A percentile compares a stretch with the other conserved stretches of the same genome.
These are phyloP conservation scores for Capromys pilorides DNA, from an alignment of 2,797 vertebrate species.

Conservation along the genomic window DNA sequence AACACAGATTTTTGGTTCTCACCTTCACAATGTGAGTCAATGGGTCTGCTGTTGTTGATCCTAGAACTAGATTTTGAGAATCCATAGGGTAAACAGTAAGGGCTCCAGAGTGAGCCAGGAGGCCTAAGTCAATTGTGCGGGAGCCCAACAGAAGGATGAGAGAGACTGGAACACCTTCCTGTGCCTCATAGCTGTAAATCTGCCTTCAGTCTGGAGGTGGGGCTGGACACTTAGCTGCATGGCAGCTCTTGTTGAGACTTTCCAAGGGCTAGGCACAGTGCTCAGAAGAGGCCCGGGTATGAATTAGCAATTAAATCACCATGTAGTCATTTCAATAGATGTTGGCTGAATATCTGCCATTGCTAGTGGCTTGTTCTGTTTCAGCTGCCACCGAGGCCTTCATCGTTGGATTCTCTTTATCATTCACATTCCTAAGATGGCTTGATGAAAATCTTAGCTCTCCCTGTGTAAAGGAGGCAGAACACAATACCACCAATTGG, in stretches of 20 bases:
- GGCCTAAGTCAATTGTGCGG: too few relatives aligned
- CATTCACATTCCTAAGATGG: background rate
- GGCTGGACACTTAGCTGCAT: background rate
- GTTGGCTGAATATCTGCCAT: background rate
- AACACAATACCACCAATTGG: background rate
- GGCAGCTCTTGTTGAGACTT: background rate
- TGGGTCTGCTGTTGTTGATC: background rate
- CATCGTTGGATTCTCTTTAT: background rate
- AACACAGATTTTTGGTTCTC: background rate
- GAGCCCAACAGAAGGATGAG: background rate
- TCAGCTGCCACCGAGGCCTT: background rate
- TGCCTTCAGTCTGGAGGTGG: background rate
- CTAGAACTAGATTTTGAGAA: background rate
- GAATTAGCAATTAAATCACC: constrained; percentile 11
- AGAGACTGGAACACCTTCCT: background rate
- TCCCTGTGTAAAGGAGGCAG: background rate
- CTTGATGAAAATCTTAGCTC: constrained; percentile 6
- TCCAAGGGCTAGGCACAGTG: background rate
- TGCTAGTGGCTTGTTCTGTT: background rate
- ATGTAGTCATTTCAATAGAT: constrained; percentile 20
- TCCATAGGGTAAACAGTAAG: too few relatives aligned
- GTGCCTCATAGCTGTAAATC: background rate
- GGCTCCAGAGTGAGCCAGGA: background rate
- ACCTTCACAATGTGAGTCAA: background rate
- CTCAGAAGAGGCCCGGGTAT: background rate